Evolutionary conservation across 2,888 invertebrate species (phyloP).

Genomic region (Conomelus anceps): DNA sequence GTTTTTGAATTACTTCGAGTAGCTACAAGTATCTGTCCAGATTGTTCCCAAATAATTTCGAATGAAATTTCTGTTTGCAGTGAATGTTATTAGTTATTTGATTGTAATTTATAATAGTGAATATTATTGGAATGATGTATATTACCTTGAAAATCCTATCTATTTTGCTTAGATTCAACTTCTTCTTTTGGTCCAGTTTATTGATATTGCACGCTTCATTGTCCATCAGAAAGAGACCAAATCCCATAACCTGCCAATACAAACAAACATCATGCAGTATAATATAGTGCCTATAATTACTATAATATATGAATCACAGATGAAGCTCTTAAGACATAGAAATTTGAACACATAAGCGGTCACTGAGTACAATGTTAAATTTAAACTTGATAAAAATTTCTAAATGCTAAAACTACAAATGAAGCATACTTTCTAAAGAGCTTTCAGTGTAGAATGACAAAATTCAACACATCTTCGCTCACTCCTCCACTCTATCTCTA

Average conservation of each 20-base stretch:
- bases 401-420: no score
- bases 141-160: conserved; percentile 91
- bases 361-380: no score
- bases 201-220: conserved; percentile 89
- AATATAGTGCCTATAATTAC: not conserved
- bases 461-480: no score
- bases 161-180: conserved; percentile 85
- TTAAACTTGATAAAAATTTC: no score
- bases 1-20: no score
- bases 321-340: no score
- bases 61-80: not conserved
- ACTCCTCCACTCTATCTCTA: no score
- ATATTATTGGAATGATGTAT: not conserved
- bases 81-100: not conserved
- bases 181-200: conserved; percentile 92
- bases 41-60: not conserved
- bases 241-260: conserved; percentile 70
- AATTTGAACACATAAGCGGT: not conserved
- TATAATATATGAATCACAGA: no score
- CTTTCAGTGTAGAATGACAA: no score
- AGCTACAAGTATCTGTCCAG: not conserved
- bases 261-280: not conserved
- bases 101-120: no score
- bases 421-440: no score
- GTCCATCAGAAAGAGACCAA: conserved; percentile 94